A percentile compares a stretch with the other conserved stretches of the same genome.
Conservation (phyloP, 2,888 invertebrate genomes). For the Pristionchus fissidentatus region DNA sequence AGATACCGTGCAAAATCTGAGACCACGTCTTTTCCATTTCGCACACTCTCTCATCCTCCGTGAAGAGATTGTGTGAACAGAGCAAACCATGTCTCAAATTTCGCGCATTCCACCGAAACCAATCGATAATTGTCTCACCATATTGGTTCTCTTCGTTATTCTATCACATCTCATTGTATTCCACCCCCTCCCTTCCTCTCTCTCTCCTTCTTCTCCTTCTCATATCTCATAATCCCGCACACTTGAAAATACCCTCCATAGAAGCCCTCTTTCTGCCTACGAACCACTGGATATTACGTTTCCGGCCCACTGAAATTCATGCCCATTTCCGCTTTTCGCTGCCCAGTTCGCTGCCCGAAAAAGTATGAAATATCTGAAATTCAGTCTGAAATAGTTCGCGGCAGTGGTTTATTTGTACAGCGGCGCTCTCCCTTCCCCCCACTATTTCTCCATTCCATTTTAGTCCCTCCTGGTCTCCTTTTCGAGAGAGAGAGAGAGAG, state of each 20-base stretch:
- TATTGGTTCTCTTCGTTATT: too few species aligned
- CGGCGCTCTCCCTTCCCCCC: background rate
- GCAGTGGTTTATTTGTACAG: background rate
- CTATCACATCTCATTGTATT: constrained; percentile 23
- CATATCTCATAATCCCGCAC: constrained; percentile 35
- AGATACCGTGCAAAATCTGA: too few species aligned
- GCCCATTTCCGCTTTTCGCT: background rate
- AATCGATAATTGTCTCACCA: background rate
- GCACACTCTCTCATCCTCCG: too few species aligned
- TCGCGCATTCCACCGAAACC: background rate
- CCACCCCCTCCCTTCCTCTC: background rate
- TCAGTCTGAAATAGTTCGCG: background rate
- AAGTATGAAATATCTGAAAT: too few species aligned
- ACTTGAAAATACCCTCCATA: constrained; percentile 13
- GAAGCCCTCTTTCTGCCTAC: background rate
- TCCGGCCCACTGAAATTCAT: too few species aligned
- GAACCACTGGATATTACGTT: background rate
- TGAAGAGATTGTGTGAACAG: too few species aligned
- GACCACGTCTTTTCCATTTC: too few species aligned
- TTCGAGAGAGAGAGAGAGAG: background rate
- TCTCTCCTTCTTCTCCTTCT: background rate
- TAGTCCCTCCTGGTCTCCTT: background rate
- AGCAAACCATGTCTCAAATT: too few species aligned
- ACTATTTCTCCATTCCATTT: constrained; percentile 28
- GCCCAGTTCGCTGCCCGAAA: too few species aligned